These are phyloP conservation scores for Chionodraco myersi DNA, from an alignment of 2,113 vertebrate species.

Conservation along the genomic window DNA sequence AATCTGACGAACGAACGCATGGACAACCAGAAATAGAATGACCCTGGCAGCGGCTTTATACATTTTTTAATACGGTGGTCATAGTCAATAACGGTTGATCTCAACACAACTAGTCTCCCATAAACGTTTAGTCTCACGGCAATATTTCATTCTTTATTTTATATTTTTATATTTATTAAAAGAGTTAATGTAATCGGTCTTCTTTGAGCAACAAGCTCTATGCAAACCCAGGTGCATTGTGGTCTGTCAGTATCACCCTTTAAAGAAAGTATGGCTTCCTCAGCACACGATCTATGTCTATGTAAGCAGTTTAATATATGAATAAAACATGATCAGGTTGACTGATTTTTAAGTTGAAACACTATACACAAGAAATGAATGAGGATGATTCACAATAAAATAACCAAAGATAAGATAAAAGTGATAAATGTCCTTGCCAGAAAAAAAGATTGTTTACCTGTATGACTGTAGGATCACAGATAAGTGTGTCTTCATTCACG, in stretches of 20 bases:
- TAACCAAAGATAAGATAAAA: neutral
- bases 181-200: no score
- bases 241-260: neutral
- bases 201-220: no score
- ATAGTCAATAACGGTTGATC: no score
- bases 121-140: neutral
- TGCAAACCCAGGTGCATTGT: neutral
- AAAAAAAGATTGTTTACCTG: conserved; percentile 83
- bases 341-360: neutral
- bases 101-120: neutral
- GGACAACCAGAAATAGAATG: no score
- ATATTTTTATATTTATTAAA: no score
- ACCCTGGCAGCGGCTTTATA: no score
- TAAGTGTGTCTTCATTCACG: conserved; percentile 85
- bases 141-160: no score
- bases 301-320: neutral
- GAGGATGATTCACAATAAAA: neutral
- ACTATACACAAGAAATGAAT: neutral
- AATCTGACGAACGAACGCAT: no score
- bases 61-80: no score
- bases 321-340: neutral
- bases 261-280: neutral
- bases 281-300: neutral
- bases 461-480: conserved; percentile 88
- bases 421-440: neutral